Evolutionary conservation across 1,140 invertebrate genomes (phyloP).

Genomic region (Onthophagus taurus): DNA sequence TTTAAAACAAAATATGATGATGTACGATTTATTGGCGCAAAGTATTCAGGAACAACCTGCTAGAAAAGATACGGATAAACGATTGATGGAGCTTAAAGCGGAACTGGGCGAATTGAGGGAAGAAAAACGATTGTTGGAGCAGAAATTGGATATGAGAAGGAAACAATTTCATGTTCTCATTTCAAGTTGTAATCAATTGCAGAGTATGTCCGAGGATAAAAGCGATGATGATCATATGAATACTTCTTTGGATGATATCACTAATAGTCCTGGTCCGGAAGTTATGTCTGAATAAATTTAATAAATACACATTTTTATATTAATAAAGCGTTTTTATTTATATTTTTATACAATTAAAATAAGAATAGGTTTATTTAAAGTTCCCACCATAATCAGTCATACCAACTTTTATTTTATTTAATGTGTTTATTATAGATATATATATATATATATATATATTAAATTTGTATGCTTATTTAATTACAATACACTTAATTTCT

Average conservation of each 20-base stretch:
- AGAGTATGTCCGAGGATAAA: conserved; percentile 59
- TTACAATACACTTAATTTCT: too few relatives aligned
- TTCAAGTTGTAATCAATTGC: conserved; percentile 67
- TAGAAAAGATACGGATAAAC: conserved; percentile 69
- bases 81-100: conserved; percentile 61
- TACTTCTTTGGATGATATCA: conserved; percentile 44
- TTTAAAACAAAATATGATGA: conserved; percentile 79
- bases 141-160: conserved; percentile 67
- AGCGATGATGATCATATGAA: conserved; percentile 47
- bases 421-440: too few relatives aligned
- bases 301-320: too few relatives aligned
- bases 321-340: neutral
- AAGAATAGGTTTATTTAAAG: too few relatives aligned
- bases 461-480: too few relatives aligned
- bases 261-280: conserved; percentile 28
- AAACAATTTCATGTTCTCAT: conserved; percentile 86
- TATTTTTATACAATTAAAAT: neutral
- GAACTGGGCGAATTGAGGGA: conserved; percentile 60
- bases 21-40: conserved; percentile 87
- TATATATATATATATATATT: too few relatives aligned
- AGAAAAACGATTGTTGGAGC: conserved; percentile 60
- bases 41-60: conserved; percentile 85
- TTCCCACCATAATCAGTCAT: too few relatives aligned
- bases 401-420: too few relatives aligned
- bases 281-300: conserved; percentile 30